phyloP scores from a whole-genome alignment of 1,140 invertebrate species.

The Bilobella aurantiaca region DNA sequence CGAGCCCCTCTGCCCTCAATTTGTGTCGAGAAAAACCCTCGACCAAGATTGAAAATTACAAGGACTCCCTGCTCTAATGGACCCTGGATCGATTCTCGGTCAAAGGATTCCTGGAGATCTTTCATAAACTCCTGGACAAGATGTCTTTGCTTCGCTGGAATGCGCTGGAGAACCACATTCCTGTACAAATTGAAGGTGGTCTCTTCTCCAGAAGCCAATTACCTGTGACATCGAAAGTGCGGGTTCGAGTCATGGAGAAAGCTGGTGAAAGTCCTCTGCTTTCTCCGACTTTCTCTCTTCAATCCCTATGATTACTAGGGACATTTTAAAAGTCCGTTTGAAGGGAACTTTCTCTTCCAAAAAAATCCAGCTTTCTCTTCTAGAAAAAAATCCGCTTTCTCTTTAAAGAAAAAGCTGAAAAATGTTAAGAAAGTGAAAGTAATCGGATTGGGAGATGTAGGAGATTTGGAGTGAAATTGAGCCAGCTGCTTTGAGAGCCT shows the following conservation, averaged over 20 bases:
- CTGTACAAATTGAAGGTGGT: not conserved
- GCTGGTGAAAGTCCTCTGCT: not conserved
- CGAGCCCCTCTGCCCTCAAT: too few species aligned
- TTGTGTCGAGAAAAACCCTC: too few species aligned
- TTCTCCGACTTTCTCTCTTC: not conserved
- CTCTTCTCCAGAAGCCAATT: not conserved
- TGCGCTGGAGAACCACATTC: too few species aligned
- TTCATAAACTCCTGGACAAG: too few species aligned
- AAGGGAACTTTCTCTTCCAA: not conserved
- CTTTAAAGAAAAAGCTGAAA: not conserved
- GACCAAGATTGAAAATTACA: too few species aligned
- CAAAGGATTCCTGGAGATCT: too few species aligned
- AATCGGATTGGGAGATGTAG: not conserved
- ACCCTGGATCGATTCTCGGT: too few species aligned
- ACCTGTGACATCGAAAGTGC: not conserved
- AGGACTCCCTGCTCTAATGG: too few species aligned
- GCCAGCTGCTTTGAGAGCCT: not conserved
- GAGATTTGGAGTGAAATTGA: not conserved
- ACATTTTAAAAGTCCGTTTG: not conserved
- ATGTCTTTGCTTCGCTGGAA: too few species aligned
- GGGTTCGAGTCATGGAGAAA: not conserved
- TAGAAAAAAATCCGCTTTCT: too few species aligned
- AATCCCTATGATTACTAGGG: not conserved
- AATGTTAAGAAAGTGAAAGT: not conserved
- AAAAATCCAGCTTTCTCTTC: not conserved